Base-by-base conservation (phyloP, 2,113 vertebrate species). In the Caretta caretta region DNA sequence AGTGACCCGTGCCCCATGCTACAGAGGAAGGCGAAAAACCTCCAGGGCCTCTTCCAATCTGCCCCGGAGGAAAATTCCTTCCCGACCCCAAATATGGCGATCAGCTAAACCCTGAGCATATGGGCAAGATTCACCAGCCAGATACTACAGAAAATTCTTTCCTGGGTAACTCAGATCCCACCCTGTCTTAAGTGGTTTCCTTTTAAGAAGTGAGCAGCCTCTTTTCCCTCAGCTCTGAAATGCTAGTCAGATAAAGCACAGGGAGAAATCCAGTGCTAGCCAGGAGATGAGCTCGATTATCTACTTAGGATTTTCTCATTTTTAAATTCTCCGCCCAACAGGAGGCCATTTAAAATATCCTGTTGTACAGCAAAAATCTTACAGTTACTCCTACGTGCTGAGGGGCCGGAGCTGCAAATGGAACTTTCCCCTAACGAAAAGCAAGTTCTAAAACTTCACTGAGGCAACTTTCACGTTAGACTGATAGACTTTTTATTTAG, bases 201-300 rank as follows among this genome's bases (percentile, higher is more conserved):
- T 86, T 93, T 93, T 27, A 86, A 93, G 59, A 79, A 87, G 85
- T 76, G 78, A 92, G 89, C 16, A n/a, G 19, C 54, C 24, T 12
- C 54, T 87, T 54, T 80, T 90, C 84, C 38, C 4, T 31, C 86
- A 50, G 82, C 49, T 84, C 86, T 90, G 89, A 91, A 75, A 75
- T 46, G 59, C 46, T 46, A 78, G 90, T 65, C 78, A 93, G 5
- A 72, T 10, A n/a, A 72, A 72, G 17, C 65, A 72, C 35, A 38
- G 65, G n/a, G n/a, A 35, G 14, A 72, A 83, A 53, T 27, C 3
- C 10, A 49, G 2, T 1, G 1, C 27, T 42, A 76, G 31, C 9
- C 27, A 29, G 24, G 17, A 38, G 13, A 38, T n/a, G 83, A 50
- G 38, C 2, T 0, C 6, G 35, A 80, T 76, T 81, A 2, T 4